Conservation (phyloP, 92 coral and sea anemone species). For the Muricea muricata region DNA sequence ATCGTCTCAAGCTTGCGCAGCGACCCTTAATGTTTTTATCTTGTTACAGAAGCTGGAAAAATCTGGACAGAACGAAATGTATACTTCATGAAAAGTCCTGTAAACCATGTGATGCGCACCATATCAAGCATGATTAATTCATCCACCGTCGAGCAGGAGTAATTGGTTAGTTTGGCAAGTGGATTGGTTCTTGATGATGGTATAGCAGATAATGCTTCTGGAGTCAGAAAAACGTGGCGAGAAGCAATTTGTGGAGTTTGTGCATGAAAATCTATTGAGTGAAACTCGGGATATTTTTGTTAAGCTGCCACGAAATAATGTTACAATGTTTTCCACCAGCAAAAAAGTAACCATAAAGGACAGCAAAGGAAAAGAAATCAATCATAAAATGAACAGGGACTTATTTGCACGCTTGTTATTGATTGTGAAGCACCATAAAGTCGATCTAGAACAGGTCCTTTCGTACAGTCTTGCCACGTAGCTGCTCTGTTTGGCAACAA, state of each 20-base stretch:
- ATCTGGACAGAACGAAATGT: slow-evolving; percentile 47
- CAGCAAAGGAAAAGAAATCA: slow-evolving; percentile 33
- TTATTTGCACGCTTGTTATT: slow-evolving; percentile 55
- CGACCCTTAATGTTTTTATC: no score
- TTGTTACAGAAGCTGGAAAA: slow-evolving; percentile 35
- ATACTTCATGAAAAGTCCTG: slow-evolving; percentile 41
- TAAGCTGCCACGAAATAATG: slow-evolving; percentile 14
- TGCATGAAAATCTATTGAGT: slow-evolving; percentile 8
- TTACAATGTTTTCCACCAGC: slow-evolving; percentile 24
- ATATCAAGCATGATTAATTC: slow-evolving; percentile 50
- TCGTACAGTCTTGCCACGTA: slow-evolving; percentile 47
- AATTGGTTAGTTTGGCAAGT: slow-evolving; percentile 41
- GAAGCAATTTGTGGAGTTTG: slow-evolving; percentile 37
- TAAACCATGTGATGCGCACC: slow-evolving; percentile 31
- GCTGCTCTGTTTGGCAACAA: slow-evolving; percentile 48
- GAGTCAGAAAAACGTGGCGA: slow-evolving; percentile 32
- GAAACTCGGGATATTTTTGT: slow-evolving; percentile 43
- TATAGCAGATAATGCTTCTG: slow-evolving; percentile 25
- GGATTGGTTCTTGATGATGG: slow-evolving; percentile 41
- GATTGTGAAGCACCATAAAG: slow-evolving; percentile 30
- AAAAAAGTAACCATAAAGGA: slow-evolving; percentile 27
- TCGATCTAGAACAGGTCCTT: slow-evolving; percentile 43
- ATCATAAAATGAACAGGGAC: slow-evolving; percentile 26
- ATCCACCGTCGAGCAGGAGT: slow-evolving; percentile 26
- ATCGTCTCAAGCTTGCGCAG: no score